Evolutionary conservation across 2,113 vertebrate genomes (phyloP).

Genomic region (Symphodus melops): DNA sequence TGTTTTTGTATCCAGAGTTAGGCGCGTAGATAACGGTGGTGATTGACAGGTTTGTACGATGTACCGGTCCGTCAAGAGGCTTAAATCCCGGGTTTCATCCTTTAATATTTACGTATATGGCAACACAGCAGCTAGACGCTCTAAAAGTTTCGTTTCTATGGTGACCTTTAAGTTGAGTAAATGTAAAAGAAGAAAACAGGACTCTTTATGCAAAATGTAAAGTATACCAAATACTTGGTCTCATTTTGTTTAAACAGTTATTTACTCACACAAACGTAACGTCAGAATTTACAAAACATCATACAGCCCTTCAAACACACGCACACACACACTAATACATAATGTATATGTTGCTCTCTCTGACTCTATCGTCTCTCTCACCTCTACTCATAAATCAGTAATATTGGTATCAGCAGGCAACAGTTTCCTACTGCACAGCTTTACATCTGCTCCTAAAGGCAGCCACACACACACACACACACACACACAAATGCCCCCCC

Average conservation of each 20-base stretch:
- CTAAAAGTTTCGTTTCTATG: no score
- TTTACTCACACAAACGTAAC: background rate
- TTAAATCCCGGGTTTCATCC: no score
- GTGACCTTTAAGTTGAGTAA: no score
- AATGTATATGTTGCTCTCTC: slow-evolving; percentile 15
- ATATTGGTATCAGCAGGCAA: slow-evolving; percentile 47
- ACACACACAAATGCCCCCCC: background rate
- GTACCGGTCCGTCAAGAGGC: no score
- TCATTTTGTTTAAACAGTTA: background rate
- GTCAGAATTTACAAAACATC: background rate
- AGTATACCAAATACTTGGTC: no score
- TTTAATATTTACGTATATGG: no score
- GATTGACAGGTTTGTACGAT: no score
- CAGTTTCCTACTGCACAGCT: slow-evolving; percentile 35
- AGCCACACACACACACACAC: background rate
- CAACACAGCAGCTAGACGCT: no score
- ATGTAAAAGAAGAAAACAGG: background rate
- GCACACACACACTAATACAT: background rate
- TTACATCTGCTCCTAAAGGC: background rate
- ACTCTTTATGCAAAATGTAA: background rate
- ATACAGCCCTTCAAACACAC: background rate
- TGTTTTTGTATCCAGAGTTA: no score
- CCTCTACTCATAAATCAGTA: slow-evolving; percentile 52
- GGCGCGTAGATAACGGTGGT: no score
- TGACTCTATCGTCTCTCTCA: slow-evolving; percentile 24